Base-by-base conservation (phyloP, 2,113 vertebrate species). In the Lota lota region DNA sequence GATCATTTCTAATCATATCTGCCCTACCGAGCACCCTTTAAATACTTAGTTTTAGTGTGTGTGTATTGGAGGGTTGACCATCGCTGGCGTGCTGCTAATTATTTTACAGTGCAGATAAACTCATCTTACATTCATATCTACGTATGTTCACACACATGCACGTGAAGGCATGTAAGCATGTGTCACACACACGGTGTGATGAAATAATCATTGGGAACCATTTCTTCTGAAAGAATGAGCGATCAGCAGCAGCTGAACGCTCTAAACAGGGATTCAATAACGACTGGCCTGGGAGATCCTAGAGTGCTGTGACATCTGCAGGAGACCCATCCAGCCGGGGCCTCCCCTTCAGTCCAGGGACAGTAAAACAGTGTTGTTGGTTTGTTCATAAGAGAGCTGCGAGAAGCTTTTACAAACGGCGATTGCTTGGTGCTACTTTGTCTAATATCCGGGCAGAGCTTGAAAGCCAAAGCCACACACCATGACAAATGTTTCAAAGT, bases 141-240 rank as follows among this genome's bases (percentile, higher is more conserved):
- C 17, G 5, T 16, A 3, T 56, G 5, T 56, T 18, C 50, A 24
- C 17, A 62, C 20, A 6, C 24, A 8, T 24, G 51, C 22, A 68
- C 16, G 5, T 22, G 53, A 40, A 24, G 40, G 62, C 7, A 28
- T 11, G 21, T 18, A 22, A 17, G 47, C 62, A 5, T 11, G 40
- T 21, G 14, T n/a, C 74, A 82, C 77, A 63, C 80, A 70, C 68
- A 63, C 3, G 76, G 73, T 71, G 73, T 56, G 78, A 89, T 90
- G 65, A 90, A 91, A 90, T 88, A 91, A 88, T 89, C 74, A 89
- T 85, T 74, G 65, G 56, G 57, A 85, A 64, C 69, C 80, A 84
- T 88, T 72, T 87, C 81, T 89, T 92, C 88, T 85, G 78, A 90
- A 80, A 88, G 89, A 90, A 89, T 85, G 80, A 83, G 73, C 82